Conservation (phyloP, 2,888 invertebrate genomes). For the Noctua janthina region DNA sequence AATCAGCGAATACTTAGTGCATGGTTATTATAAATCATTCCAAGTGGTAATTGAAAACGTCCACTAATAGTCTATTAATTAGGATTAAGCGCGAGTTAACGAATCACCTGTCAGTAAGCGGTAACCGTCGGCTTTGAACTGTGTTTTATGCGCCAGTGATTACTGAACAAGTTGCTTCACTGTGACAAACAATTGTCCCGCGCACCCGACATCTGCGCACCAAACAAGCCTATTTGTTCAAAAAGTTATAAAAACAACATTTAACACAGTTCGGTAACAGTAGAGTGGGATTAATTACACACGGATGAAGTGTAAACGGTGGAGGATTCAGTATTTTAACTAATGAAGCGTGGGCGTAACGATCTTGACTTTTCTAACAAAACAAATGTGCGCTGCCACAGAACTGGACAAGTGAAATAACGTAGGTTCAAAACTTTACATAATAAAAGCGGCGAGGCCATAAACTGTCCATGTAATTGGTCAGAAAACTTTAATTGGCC, state of each 20-base stretch:
- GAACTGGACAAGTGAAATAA: conserved; percentile 73
- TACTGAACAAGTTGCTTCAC: conserved; percentile 59
- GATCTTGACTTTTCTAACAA: conserved; percentile 60
- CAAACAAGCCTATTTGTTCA: conserved; percentile 37
- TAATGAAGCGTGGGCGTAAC: conserved; percentile 67
- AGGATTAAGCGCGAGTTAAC: conserved; percentile 85
- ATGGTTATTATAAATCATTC: conserved; percentile 82
- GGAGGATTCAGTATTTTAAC: conserved; percentile 56
- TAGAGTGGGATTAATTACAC: conserved; percentile 56
- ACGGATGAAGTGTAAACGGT: conserved; percentile 54
- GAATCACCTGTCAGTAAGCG: conserved; percentile 80
- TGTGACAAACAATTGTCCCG: conserved; percentile 64
- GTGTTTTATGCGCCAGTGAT: conserved; percentile 63
- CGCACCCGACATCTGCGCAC: conserved; percentile 41
- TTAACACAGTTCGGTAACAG: conserved; percentile 44
- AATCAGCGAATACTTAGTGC: conserved; percentile 76
- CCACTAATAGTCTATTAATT: conserved; percentile 88
- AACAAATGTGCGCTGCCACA: conserved; percentile 72
- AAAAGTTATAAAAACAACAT: conserved; percentile 51
- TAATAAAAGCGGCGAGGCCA: conserved; percentile 72
- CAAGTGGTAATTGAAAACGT: conserved; percentile 87
- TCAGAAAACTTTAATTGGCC: conserved; percentile 83
- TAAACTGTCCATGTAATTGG: conserved; percentile 77
- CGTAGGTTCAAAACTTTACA: conserved; percentile 69
- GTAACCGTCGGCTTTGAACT: conserved; percentile 73